Conservation (phyloP, 2,113 vertebrate species). For the Mirounga angustirostris region DNA sequence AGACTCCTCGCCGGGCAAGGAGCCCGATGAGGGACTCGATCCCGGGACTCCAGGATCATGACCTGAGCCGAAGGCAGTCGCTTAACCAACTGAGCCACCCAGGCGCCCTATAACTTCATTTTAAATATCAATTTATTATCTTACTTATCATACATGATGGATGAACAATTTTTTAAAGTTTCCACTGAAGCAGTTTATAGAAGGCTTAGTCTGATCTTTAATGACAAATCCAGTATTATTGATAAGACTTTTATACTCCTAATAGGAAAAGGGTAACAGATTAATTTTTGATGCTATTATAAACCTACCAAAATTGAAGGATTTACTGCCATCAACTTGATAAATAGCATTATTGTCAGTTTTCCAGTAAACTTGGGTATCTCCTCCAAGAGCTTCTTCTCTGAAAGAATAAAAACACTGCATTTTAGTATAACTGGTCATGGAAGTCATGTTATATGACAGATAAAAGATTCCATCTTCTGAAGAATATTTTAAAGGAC, state of each 20-base stretch:
- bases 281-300: background rate
- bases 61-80: too few species aligned
- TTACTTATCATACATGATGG: background rate
- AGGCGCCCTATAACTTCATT: background rate
- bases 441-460: background rate
- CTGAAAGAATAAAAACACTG: constrained; percentile 70
- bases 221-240: background rate
- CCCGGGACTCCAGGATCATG: too few species aligned
- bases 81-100: too few species aligned
- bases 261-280: background rate
- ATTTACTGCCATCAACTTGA: constrained; percentile 92
- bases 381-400: constrained; percentile 87
- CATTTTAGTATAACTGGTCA: background rate
- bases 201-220: background rate
- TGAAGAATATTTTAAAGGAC: constrained; percentile 13
- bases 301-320: constrained; percentile 93
- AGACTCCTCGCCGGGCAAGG: too few species aligned
- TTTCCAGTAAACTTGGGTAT: constrained; percentile 90
- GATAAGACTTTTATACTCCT: background rate
- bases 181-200: background rate
- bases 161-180: constrained; percentile 34
- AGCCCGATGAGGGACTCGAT: too few species aligned
- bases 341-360: constrained; percentile 90
- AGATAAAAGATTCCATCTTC: background rate
- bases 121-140: constrained; percentile 46